Evolutionary conservation across 1,140 invertebrate genomes (phyloP).

Genomic region (Lamellibrachia luymesi): DNA sequence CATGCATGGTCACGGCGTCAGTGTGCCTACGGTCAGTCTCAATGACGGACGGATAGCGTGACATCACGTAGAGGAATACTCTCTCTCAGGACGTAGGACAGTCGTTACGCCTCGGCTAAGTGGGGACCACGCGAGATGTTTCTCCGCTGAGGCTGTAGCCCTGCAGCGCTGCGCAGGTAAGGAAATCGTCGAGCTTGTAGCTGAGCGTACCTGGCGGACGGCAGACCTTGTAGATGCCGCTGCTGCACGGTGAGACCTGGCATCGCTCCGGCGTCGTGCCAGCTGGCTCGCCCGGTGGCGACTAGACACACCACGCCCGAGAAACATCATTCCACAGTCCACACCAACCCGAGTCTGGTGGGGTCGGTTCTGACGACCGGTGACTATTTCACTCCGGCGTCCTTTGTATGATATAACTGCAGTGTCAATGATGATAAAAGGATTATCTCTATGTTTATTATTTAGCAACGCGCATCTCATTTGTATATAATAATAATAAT

Average conservation of each 20-base stretch:
- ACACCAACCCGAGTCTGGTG: background rate
- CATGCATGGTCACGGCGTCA: background rate
- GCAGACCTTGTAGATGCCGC: background rate
- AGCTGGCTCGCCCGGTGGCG: background rate
- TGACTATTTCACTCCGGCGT: background rate
- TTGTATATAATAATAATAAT: too few relatives aligned
- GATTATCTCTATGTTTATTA: too few relatives aligned
- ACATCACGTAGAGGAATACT: background rate
- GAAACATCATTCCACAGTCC: background rate
- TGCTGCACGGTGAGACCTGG: background rate
- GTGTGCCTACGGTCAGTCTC: background rate
- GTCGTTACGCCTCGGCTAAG: background rate
- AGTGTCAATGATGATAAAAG: too few relatives aligned
- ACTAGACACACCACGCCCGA: too few relatives aligned
- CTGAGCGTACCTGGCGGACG: background rate
- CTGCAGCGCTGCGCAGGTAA: background rate
- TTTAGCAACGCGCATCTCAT: too few relatives aligned
- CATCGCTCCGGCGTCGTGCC: too few relatives aligned
- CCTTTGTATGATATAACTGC: background rate
- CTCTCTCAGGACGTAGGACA: background rate
- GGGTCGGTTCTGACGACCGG: background rate
- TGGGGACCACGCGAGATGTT: background rate
- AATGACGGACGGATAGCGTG: background rate
- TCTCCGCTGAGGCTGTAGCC: background rate
- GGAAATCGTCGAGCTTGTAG: background rate